Evolutionary conservation across 2,888 invertebrate genomes (phyloP), one percentile per base, ranked within the genome.

Genomic region (Geophilus truncorum): DNA sequence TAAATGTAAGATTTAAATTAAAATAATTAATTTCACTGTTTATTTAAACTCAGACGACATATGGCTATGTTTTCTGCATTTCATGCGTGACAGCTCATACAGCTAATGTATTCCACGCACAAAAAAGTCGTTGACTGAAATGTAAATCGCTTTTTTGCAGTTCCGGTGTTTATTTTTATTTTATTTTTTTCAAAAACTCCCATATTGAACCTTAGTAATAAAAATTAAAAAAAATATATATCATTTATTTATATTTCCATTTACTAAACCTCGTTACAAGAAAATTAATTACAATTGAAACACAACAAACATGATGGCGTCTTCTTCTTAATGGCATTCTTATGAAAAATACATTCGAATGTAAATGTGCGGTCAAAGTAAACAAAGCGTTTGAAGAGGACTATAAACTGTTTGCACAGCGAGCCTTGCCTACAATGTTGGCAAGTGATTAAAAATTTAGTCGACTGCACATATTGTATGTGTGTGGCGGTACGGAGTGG

Each of bases 401-500:
- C 21, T 23, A 23, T 25, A 62, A 62, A 62, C 62, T 62, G 62
- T 62, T 62, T 62, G 23, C 25, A 15, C 6, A 7, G 62, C 6
- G 62, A 62, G 70, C n/a, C 12, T n/a, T 28, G 23, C 70, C 10
- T 57, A 57, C 12, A 15, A 57, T 57, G 57, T 70, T 7, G 28
- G 25, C 70, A 25, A 70, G 70, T 70, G 70, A 70, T 70, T 70
- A 28, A 70, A 70, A 70, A 70, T 70, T 70, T 70, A 70, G 25
- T 70, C 28, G 1, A 70, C 15, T 4, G 28, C 28, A 70, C 70
- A 70, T 28, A 18, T 4, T 18, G 51, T 21, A 15, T 70, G 7
- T n/a, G n/a, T n/a, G n/a, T n/a, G n/a, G n/a, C 25, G 7, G 25
- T 70, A 70, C 10, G 15, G 70, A 70, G 70, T 28, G 70, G 28